phyloP scores from a whole-genome alignment of 2,888 invertebrate species.

The Sycophila texana region DNA sequence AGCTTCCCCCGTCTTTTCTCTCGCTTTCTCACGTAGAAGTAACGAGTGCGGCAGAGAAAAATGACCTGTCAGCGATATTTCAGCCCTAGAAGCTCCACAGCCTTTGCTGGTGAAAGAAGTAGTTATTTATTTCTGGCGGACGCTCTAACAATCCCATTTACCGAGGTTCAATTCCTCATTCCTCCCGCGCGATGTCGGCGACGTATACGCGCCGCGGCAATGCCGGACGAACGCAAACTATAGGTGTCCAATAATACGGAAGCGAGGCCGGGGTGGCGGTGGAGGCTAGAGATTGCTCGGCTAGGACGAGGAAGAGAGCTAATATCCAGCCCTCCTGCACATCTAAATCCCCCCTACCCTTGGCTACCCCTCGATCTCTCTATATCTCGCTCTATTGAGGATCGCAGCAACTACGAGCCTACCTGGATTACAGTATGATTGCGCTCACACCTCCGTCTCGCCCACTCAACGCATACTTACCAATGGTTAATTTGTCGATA shows the following conservation, averaged over 20 bases:
- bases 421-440: neutral
- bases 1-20: neutral
- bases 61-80: conserved; percentile 57
- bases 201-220: conserved; percentile 37
- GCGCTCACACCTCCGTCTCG: conserved; percentile 6
- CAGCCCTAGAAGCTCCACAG: conserved; percentile 47
- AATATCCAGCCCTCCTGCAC: conserved; percentile 8
- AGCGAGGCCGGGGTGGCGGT: conserved; percentile 50
- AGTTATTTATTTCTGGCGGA: conserved; percentile 61
- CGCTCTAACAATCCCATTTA: conserved; percentile 63
- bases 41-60: conserved; percentile 13
- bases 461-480: neutral
- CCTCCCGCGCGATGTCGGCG: conserved; percentile 19
- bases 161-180: conserved; percentile 62
- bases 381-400: conserved; percentile 9
- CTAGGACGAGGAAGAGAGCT: conserved; percentile 55
- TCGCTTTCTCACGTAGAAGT: neutral
- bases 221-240: conserved; percentile 52
- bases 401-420: conserved; percentile 1
- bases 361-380: neutral
- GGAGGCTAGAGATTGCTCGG: conserved; percentile 20
- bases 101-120: conserved; percentile 9
- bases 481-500: neutral
- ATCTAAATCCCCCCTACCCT: neutral
- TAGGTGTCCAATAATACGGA: conserved; percentile 61